Base-by-base conservation (phyloP, 2,113 vertebrate species). In the Coturnix japonica region DNA sequence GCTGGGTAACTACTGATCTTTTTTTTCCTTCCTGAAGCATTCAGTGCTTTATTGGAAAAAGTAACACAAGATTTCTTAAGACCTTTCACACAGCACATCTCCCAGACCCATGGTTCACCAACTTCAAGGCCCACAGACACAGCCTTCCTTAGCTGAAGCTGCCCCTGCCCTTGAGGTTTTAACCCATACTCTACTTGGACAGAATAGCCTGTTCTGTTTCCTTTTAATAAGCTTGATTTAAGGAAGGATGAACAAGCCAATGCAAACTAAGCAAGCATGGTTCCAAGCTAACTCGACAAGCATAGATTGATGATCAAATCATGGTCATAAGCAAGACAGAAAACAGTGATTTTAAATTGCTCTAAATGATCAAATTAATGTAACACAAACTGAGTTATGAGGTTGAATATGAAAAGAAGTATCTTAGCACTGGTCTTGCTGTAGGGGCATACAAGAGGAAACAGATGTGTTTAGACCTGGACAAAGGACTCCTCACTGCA, bases 1-100 rank as follows among this genome's bases (percentile, higher is more conserved):
- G 5, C 5, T 3, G 2, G 13, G 18, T 2, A 63, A 17, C 30
- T 23, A 26, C 31, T 2, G 12, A 2, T 13, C 6, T 23, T 0
- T 22, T 12, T 44, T 30, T 61, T 8, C 30, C 30, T 33, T 30
- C 6, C 5, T 9, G 6, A 37, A 17, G 13, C 4, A 5, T 11
- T 49, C 33, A 51, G 33, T 11, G 33, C 15, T 49, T 26, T 11
- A 37, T 6, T 47, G 17, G 22, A 53, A 53, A 28, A 28, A 53
- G 14, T 53, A 53, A 53, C 14, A 4, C 7, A 54, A 31, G 54
- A 56, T 56, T 31, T 56, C 54, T 31, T 53, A 53, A 3, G 28
- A 54, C 16, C 26, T 15, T 28, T 33, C 3, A 2, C 23, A 14
- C 72, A 60, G 30, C 23, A n/a, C 33, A 60, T 41, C 28, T 47